A percentile compares a stretch with the other conserved stretches of the same genome.
Conservation (phyloP, 2,888 invertebrate species). For the Poecilus cupreus region DNA sequence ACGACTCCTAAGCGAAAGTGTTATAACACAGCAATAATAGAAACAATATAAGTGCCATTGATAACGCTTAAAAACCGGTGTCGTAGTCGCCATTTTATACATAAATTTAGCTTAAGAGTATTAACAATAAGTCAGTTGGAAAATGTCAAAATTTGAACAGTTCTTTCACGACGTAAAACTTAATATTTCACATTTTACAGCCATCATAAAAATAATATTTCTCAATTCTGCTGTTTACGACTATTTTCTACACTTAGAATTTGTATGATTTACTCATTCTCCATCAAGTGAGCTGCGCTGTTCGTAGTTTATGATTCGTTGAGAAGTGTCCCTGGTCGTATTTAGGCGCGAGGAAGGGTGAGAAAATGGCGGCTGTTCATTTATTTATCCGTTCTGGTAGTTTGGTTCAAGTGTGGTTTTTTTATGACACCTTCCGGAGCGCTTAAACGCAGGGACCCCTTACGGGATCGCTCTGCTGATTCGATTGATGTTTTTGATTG, state of each 20-base stretch:
- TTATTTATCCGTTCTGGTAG: constrained; percentile 34
- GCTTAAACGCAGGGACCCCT: background rate
- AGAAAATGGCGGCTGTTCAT: constrained; percentile 38
- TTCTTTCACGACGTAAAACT: background rate
- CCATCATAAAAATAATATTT: constrained; percentile 13
- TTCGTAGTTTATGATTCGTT: background rate
- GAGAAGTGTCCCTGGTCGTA: background rate
- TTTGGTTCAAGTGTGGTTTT: background rate
- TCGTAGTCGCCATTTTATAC: too few relatives aligned
- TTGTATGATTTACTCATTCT: background rate
- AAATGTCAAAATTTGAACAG: too few relatives aligned
- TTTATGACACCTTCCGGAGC: constrained; percentile 27
- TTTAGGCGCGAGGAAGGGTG: background rate
- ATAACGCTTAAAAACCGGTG: too few relatives aligned
- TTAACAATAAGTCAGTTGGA: too few relatives aligned
- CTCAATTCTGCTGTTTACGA: constrained; percentile 29
- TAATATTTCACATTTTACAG: constrained; percentile 19
- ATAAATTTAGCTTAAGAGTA: too few relatives aligned
- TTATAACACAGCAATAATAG: too few relatives aligned
- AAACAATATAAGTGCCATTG: too few relatives aligned
- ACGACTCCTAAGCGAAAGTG: too few relatives aligned
- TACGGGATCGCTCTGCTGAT: constrained; percentile 1
- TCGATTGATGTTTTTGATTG: constrained; percentile 17
- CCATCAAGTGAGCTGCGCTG: background rate
- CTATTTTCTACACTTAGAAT: background rate